These are phyloP conservation scores for Osmerus eperlanus DNA, from an alignment of 2,113 vertebrate genomes.

Conservation along the genomic window DNA sequence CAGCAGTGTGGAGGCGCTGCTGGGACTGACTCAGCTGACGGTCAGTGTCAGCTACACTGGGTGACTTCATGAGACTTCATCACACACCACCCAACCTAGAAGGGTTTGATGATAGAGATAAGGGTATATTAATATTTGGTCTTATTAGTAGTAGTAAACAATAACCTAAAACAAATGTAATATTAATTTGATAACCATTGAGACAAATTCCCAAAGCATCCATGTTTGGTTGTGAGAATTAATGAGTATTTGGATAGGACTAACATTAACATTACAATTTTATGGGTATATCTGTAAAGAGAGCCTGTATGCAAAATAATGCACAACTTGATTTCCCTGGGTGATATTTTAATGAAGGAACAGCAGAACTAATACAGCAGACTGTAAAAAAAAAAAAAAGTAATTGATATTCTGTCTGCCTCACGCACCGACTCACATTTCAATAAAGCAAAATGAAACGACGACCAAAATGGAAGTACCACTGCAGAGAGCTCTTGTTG, in stretches of 20 bases:
- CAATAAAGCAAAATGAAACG: slow-evolving; percentile 10
- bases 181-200: neutral
- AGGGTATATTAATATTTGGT: neutral
- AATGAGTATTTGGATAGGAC: slow-evolving; percentile 5
- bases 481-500: neutral
- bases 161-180: neutral
- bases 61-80: slow-evolving; percentile 70
- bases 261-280: neutral
- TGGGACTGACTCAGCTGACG: slow-evolving; percentile 49
- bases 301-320: slow-evolving; percentile 1
- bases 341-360: slow-evolving; percentile 37
- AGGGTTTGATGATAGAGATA: slow-evolving; percentile 9
- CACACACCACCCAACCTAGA: slow-evolving; percentile 60
- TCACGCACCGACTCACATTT: slow-evolving; percentile 44
- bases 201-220: neutral
- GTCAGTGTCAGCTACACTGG: slow-evolving; percentile 70
- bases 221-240: slow-evolving; percentile 23
- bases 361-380: slow-evolving; percentile 35
- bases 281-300: slow-evolving; percentile 2
- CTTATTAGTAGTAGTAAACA: neutral
- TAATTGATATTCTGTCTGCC: slow-evolving; percentile 56
- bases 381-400: slow-evolving; percentile 20
- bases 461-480: neutral
- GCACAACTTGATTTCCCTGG: slow-evolving; percentile 33
- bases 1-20: slow-evolving; percentile 36